Evolutionary conservation across 2,113 vertebrate genomes (phyloP), one percentile per base, ranked within the genome.

Genomic region (Channa maculata): DNA sequence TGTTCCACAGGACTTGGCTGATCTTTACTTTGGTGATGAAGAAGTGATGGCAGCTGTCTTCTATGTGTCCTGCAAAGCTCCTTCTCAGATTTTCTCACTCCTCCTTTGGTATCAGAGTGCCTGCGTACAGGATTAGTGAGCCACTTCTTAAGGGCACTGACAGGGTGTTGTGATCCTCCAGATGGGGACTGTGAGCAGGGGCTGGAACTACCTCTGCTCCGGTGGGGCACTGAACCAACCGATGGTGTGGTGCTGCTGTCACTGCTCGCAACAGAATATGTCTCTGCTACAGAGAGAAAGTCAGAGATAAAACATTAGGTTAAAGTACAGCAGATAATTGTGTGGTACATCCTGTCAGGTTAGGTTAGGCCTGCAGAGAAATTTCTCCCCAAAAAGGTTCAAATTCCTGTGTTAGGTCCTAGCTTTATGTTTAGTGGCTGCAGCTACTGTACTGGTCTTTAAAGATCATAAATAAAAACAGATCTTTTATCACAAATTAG

Each of bases 91-190:
- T 91, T 90, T 53, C 84, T 88, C 2, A 46, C 60, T 70, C 77
- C 91, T 71, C 89, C 75, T 64, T 84, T 76, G 70, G 73, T 45
- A 38, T 90, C 92, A 5, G 87, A 81, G 82, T 91, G 81, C 71
- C 94, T 95, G 45, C 94, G 93, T 34, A 95, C 91, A 0, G 95
- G 95, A 43, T 90, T 94, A 78, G 93, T 94, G 67, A 96, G 92
- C 95, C 95, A 96, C 82, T 95, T 95, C 87, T 94, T 95, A 48
- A 95, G 86, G 53, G 94, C 88, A 46, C 93, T 94, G 75, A 95
- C 89, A 1, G 95, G 93, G 75, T 87, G 92, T 37, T 90, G 93
- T 41, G 95, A 82, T 15, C 92, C 90, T 54, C 77, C 87, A 14
- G 90, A 81, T 0, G 86, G 67, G 33, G 87, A 75, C 53, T 91